A percentile compares a stretch with the other conserved stretches of the same genome.
Conservation (phyloP, 2,888 invertebrate genomes). For the Fragum sueziense region DNA sequence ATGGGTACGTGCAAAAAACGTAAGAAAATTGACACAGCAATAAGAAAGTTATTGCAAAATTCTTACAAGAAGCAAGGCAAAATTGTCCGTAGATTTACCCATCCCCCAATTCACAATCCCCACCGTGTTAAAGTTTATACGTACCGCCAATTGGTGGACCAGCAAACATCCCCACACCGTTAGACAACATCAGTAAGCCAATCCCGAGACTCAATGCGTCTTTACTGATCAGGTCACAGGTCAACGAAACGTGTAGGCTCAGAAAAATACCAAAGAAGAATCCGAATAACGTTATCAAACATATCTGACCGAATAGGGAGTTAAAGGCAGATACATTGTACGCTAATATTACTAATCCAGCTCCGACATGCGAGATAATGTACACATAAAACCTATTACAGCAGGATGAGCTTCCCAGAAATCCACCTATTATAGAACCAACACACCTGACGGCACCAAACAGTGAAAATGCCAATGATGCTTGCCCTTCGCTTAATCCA, state of each 20-base stretch:
- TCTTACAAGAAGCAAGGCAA: no score
- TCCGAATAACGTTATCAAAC: slow-evolving; percentile 59
- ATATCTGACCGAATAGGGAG: slow-evolving; percentile 33
- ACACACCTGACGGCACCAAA: slow-evolving; percentile 67
- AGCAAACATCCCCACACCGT: slow-evolving; percentile 72
- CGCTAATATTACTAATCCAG: slow-evolving; percentile 49
- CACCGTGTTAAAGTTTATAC: no score
- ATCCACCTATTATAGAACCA: slow-evolving; percentile 71
- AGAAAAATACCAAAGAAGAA: slow-evolving; percentile 74
- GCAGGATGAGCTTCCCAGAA: slow-evolving; percentile 67
- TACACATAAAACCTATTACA: slow-evolving; percentile 65
- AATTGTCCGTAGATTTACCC: no score
- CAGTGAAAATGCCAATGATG: slow-evolving; percentile 63
- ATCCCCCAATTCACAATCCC: no score
- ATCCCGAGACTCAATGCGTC: slow-evolving; percentile 69
- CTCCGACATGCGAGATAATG: slow-evolving; percentile 62
- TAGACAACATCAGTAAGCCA: slow-evolving; percentile 74
- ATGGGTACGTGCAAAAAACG: no score
- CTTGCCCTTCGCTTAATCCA: slow-evolving; percentile 63
- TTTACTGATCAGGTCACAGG: slow-evolving; percentile 70
- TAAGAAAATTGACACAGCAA: no score
- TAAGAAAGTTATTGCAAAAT: no score
- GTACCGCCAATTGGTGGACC: slow-evolving; percentile 72
- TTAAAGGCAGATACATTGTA: slow-evolving; percentile 43
- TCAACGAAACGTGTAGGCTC: slow-evolving; percentile 71